Conservation (phyloP, 2,797 vertebrate genomes). For the Arctocebus calabarensis region DNA sequence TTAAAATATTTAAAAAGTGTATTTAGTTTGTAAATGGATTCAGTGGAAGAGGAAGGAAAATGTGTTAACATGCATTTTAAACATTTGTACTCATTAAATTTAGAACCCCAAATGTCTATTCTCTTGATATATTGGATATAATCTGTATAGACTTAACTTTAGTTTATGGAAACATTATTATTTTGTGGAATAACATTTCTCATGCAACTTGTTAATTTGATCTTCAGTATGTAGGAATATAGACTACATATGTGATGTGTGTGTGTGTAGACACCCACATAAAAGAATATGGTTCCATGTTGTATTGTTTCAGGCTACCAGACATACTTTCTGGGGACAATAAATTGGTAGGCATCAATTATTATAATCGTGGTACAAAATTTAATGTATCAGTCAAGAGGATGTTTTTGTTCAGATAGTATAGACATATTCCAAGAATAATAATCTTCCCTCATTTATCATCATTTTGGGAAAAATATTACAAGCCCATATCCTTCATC, state of each 20-base stretch:
- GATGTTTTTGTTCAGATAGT: background rate
- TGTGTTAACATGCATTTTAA: background rate
- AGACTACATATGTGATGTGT: background rate
- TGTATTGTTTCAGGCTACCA: background rate
- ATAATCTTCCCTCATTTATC: constrained; percentile 43
- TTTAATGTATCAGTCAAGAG: constrained; percentile 13
- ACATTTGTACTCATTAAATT: background rate
- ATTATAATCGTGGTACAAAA: constrained; percentile 30
- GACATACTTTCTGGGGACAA: background rate
- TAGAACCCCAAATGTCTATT: background rate
- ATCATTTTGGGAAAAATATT: constrained; percentile 37
- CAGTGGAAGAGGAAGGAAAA: background rate
- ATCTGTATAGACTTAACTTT: background rate
- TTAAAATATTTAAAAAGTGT: background rate
- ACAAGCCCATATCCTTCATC: background rate
- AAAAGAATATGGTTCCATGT: background rate
- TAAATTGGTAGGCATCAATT: constrained; percentile 16
- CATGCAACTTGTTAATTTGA: background rate
- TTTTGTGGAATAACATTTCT: background rate
- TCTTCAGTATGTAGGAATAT: background rate
- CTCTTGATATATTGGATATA: background rate
- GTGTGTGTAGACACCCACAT: background rate
- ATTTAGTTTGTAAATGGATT: background rate
- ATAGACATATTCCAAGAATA: background rate
- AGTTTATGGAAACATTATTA: background rate